Conservation (phyloP, 2,113 vertebrate species). For the Megaceryle torquata region DNA sequence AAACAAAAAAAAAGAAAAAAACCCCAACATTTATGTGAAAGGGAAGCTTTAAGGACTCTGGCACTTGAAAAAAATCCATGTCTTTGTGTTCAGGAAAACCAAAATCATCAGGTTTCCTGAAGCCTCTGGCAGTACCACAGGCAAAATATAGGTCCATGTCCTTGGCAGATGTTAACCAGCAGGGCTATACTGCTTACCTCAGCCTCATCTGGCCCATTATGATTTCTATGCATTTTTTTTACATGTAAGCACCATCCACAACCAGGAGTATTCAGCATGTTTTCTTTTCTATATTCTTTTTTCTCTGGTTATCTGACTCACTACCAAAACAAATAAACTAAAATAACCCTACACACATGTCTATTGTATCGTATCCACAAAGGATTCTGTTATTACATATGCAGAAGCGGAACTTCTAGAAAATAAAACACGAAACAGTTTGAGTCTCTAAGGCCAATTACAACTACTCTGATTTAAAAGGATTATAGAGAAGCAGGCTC, state of each 20-base stretch:
- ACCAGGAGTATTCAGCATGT: neutral
- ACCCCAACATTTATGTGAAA: neutral
- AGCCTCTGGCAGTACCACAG: neutral
- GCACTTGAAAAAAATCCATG: neutral
- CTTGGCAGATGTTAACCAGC: neutral
- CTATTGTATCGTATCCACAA: slow-evolving; percentile 53
- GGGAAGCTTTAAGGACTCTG: neutral
- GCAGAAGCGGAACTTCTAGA: slow-evolving; percentile 71
- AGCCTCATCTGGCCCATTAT: neutral
- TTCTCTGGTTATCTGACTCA: slow-evolving; percentile 52
- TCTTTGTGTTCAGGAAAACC: neutral
- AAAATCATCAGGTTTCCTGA: neutral
- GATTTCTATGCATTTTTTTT: neutral
- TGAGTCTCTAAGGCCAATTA: slow-evolving; percentile 76
- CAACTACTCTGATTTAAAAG: slow-evolving; percentile 75
- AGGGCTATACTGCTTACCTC: neutral
- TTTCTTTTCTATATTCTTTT: slow-evolving; percentile 35
- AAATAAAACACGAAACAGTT: slow-evolving; percentile 68
- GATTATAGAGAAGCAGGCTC: slow-evolving; percentile 70
- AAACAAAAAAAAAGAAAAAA: neutral
- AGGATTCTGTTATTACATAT: slow-evolving; percentile 70
- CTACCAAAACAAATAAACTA: slow-evolving; percentile 68
- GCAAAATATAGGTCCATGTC: neutral
- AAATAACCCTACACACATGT: slow-evolving; percentile 60
- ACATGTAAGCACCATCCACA: neutral